Evolutionary conservation across 2,888 invertebrate genomes (phyloP).

Genomic region (Coenonympha arcania): DNA sequence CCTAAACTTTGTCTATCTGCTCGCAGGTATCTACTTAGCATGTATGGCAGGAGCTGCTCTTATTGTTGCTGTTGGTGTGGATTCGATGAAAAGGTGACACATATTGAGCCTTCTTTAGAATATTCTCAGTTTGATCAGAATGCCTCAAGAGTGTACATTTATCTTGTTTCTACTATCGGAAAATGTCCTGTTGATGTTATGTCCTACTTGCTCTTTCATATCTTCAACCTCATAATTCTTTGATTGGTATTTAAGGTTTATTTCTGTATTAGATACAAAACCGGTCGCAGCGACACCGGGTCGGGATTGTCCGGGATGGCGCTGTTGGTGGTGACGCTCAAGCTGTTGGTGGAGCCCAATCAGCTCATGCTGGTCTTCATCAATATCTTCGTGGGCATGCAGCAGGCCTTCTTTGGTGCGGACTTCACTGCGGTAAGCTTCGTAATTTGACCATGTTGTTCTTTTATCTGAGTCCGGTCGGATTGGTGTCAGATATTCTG

Average conservation of each 20-base stretch:
- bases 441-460: too few relatives aligned
- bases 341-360: constrained; percentile 73
- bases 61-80: constrained; percentile 76
- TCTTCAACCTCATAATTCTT: not conserved
- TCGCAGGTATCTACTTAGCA: constrained; percentile 72
- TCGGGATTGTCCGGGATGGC: constrained; percentile 53
- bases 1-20: too few relatives aligned
- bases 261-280: constrained; percentile 53
- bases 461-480: too few relatives aligned
- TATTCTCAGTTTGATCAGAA: too few relatives aligned
- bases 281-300: constrained; percentile 50
- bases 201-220: too few relatives aligned
- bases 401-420: constrained; percentile 79
- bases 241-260: not conserved
- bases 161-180: too few relatives aligned
- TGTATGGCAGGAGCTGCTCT: constrained; percentile 76
- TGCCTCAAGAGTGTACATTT: too few relatives aligned
- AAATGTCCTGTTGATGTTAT: too few relatives aligned
- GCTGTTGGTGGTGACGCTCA: constrained; percentile 72
- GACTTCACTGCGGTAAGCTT: constrained; percentile 70
- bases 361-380: constrained; percentile 77
- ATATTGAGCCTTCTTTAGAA: too few relatives aligned
- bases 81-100: constrained; percentile 76
- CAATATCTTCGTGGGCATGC: constrained; percentile 79
- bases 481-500: too few relatives aligned